phyloP scores from a whole-genome alignment of 2,797 vertebrate species.

The Mallotus villosus region DNA sequence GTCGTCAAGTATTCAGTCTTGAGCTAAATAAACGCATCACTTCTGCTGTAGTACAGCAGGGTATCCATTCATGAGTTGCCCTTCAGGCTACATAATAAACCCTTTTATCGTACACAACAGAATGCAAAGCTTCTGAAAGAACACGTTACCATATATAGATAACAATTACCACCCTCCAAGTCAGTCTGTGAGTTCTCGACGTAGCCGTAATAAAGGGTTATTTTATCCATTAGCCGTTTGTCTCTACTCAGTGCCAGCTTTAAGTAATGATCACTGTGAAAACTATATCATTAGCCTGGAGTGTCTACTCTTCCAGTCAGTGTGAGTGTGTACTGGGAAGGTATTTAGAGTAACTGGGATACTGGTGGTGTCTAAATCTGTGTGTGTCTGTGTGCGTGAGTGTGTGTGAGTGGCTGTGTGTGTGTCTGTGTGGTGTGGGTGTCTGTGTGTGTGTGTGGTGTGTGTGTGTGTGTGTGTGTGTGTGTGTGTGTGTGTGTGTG shows the following conservation, averaged over 20 bases:
- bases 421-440: not conserved
- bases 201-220: too few species aligned
- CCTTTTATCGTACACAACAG: not conserved
- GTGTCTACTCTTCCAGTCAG: not conserved
- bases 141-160: not conserved
- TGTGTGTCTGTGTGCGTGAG: not conserved
- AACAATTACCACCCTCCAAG: too few species aligned
- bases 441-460: not conserved
- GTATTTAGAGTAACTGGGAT: not conserved
- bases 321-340: not conserved
- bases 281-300: not conserved
- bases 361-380: not conserved
- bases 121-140: conserved; percentile 1
- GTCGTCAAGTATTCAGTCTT: conserved; percentile 41
- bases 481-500: conserved; percentile 35
- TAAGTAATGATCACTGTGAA: not conserved
- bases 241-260: not conserved
- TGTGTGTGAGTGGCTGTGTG: not conserved
- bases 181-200: too few species aligned
- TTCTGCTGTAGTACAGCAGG: not conserved
- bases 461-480: not conserved
- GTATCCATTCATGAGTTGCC: conserved; percentile 22
- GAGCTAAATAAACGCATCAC: conserved; percentile 38
- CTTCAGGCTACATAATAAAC: not conserved
- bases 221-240: not conserved